Evolutionary conservation across 2,797 vertebrate genomes (phyloP), one percentile per base, ranked within the genome.

Genomic region (Pristis pectinata): DNA sequence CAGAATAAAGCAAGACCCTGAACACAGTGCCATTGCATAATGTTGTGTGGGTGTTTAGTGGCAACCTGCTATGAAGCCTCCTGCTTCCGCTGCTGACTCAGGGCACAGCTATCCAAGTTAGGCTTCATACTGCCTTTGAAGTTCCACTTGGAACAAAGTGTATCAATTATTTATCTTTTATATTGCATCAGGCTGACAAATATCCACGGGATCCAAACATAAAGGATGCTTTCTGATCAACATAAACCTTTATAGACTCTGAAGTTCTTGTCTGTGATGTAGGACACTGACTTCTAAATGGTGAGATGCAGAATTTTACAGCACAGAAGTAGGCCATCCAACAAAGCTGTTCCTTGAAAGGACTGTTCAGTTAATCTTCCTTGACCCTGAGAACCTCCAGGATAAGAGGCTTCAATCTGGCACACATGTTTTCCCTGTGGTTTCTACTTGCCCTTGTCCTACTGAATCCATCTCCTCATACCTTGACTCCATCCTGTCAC

Each of bases 121-220:
- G 11, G 34, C 49, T 59, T 87, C 53, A 34, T 6, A n/a, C 59
- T 0, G 6, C n/a, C n/a, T 91, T 10, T 67, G 34, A 91, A 64
- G 61, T 41, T 91, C 61, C 17, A 11, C 59, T 4, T 67, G 59
- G n/a, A 64, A 91, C 59, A 41, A 67, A 41, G 22, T 22, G 10
- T 27, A 37, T 91, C 59, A 91, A 41, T 67, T 91, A 91, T 91
- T 41, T 67, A 91, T 64, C n/a, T 24, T 67, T 41, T 91, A 67
- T 41, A 64, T 67, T 91, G n/a, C 34, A 37, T 41, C 37, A 41
- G n/a, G 61, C 61, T 67, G 87, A 19, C 87, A 91, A 91, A 41
- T 91, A 91, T 67, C n/a, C 87, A 67, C 87, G 64, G 83, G 59
- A 91, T 22, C 56, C 85, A 89, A 91, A 64, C 34, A 91, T 37